These are phyloP conservation scores for Chironex yamaguchii DNA, from an alignment of 30 jellyfish, hydroid and myxozoan genomes.

Conservation along the genomic window DNA sequence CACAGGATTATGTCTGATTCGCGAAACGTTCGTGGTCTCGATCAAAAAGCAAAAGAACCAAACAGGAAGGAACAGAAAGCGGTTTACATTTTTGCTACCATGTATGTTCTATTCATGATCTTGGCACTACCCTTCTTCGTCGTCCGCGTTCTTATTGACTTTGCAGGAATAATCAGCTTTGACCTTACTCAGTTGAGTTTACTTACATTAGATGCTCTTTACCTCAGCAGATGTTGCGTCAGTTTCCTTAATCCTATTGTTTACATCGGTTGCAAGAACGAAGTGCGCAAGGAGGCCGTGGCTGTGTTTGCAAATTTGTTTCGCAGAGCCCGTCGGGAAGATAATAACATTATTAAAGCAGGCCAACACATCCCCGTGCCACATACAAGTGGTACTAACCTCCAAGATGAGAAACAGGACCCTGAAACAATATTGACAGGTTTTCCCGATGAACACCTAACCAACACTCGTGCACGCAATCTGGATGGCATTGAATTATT, in stretches of 20 bases:
- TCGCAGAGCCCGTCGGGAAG: not conserved
- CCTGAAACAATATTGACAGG: too few species aligned
- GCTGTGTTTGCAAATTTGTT: too few species aligned
- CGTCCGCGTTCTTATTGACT: slow-evolving; percentile 21
- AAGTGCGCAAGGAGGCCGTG: not conserved
- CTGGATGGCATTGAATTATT: too few species aligned
- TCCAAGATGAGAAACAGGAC: too few species aligned
- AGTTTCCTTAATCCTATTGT: not conserved
- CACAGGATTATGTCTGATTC: not conserved
- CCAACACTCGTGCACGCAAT: too few species aligned
- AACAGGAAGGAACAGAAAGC: slow-evolving; percentile 23
- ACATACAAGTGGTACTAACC: not conserved
- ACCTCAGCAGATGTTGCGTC: not conserved
- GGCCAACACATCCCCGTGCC: too few species aligned
- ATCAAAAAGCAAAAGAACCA: not conserved
- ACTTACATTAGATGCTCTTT: not conserved
- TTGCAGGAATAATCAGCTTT: not conserved
- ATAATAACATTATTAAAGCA: too few species aligned
- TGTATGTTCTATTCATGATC: slow-evolving; percentile 11
- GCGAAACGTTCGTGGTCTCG: not conserved
- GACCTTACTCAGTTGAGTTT: not conserved
- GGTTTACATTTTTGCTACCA: slow-evolving; percentile 7
- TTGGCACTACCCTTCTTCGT: slow-evolving; percentile 36
- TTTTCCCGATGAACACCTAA: too few species aligned
- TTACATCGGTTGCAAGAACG: not conserved